Conservation (phyloP, 2,113 vertebrate genomes). For the Acrocephalus kingi region DNA sequence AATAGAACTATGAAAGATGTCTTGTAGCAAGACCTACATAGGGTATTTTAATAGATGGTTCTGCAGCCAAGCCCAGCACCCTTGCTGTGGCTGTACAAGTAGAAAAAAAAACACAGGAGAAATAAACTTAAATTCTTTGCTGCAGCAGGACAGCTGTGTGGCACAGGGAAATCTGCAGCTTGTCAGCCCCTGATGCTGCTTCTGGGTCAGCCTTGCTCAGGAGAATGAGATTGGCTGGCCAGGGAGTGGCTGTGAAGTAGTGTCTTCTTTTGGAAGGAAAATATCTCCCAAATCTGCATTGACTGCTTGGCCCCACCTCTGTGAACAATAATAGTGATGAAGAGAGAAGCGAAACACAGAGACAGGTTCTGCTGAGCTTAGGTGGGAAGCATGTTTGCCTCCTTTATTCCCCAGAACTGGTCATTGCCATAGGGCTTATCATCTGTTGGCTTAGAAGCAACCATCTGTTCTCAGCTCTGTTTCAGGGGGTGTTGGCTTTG, state of each 20-base stretch:
- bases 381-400: background rate
- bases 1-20: background rate
- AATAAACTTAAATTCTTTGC: slow-evolving; percentile 25
- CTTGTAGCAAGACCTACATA: background rate
- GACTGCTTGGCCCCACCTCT: background rate
- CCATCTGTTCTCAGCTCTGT: background rate
- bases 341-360: background rate
- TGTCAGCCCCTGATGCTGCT: background rate
- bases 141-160: background rate
- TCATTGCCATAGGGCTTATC: background rate
- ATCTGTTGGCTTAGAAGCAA: background rate
- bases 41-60: background rate
- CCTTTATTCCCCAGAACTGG: background rate
- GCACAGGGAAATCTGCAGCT: background rate
- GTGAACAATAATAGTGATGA: background rate
- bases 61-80: slow-evolving; percentile 26
- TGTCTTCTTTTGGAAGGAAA: background rate
- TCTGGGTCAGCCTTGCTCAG: background rate
- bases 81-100: background rate
- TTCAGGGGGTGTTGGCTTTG: background rate
- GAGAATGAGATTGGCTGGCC: background rate
- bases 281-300: background rate
- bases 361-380: background rate
- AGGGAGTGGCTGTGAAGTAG: background rate
- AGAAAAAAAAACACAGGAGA: background rate